phyloP scores from a whole-genome alignment of 2,113 vertebrate species.

The Podarcis muralis region DNA sequence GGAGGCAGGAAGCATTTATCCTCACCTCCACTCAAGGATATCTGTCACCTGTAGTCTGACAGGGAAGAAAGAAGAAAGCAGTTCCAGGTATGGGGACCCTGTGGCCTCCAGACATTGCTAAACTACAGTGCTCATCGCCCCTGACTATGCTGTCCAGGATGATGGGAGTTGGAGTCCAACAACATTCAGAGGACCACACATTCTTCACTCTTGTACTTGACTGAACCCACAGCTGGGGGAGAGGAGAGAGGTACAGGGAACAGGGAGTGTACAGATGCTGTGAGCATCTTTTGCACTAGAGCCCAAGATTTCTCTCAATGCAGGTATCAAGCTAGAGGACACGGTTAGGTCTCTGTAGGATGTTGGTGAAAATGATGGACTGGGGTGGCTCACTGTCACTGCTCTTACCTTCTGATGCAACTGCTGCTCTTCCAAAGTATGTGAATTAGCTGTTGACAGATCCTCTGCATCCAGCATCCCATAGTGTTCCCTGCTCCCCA shows the following conservation, averaged over 20 bases:
- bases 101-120: no score
- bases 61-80: neutral
- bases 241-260: neutral
- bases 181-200: no score
- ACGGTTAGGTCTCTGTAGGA: neutral
- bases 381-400: neutral
- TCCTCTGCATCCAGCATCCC: slow-evolving; percentile 66
- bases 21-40: no score
- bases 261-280: no score
- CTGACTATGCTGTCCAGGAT: no score
- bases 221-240: no score
- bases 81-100: no score
- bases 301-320: neutral
- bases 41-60: neutral
- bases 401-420: slow-evolving; percentile 80
- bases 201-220: neutral
- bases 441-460: slow-evolving; percentile 75
- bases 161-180: no score
- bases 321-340: neutral
- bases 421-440: slow-evolving; percentile 81
- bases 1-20: neutral
- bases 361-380: neutral
- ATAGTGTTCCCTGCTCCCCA: slow-evolving; percentile 35
- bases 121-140: no score
- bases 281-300: neutral